A percentile compares a stretch with the other conserved stretches of the same genome.
Conservation (phyloP, 1,140 invertebrate genomes). For the Himalopsyche phryganea region DNA sequence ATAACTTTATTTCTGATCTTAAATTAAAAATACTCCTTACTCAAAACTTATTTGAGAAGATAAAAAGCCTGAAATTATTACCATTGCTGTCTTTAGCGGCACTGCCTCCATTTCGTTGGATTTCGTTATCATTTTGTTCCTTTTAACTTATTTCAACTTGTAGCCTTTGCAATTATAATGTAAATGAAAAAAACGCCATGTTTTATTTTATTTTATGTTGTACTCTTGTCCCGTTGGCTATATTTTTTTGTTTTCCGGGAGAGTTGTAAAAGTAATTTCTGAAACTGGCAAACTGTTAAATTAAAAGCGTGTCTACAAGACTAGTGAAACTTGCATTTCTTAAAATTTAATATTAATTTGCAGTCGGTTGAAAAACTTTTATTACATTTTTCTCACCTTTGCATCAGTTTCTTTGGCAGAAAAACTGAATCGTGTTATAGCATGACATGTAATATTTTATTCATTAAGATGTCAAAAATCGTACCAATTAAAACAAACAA, state of each 20-base stretch:
- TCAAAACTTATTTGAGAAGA: slow-evolving; percentile 26
- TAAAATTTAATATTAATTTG: too few species aligned
- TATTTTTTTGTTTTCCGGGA: slow-evolving; percentile 19
- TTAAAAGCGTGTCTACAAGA: slow-evolving; percentile 15
- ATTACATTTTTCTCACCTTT: too few species aligned
- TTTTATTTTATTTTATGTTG: slow-evolving; percentile 29
- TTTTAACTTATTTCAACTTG: slow-evolving; percentile 32
- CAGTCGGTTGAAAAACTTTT: too few species aligned
- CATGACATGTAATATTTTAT: too few species aligned
- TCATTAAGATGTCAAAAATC: too few species aligned
- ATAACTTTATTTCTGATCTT: slow-evolving; percentile 2
- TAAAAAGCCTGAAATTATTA: slow-evolving; percentile 19
- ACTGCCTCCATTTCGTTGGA: neutral
- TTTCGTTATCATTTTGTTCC: slow-evolving; percentile 9
- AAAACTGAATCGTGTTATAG: too few species aligned
- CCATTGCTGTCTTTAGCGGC: neutral
- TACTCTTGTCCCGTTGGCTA: slow-evolving; percentile 24
- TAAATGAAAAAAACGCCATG: slow-evolving; percentile 33
- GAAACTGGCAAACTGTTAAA: slow-evolving; percentile 36
- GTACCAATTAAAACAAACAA: too few species aligned
- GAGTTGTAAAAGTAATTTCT: slow-evolving; percentile 35
- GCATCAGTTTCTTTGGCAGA: too few species aligned
- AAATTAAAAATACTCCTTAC: slow-evolving; percentile 21
- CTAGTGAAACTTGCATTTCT: too few species aligned
- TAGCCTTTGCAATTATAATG: slow-evolving; percentile 36